Evolutionary conservation across 2,888 invertebrate species (phyloP), one percentile per base, ranked within the genome.

Genomic region (Coelopa pilipes): DNA sequence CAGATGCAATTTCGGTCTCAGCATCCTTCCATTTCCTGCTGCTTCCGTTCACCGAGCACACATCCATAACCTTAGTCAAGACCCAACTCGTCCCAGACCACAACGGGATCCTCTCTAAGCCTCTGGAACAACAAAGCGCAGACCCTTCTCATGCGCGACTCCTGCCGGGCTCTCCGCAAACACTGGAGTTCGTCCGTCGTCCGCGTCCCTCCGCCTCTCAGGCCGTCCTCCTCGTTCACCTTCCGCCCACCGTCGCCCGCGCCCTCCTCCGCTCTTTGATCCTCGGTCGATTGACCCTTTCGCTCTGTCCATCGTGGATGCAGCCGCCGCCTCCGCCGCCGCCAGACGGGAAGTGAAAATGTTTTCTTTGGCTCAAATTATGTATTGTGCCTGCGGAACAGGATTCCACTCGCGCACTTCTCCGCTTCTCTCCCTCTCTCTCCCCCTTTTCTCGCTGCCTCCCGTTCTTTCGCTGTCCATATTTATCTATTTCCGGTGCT

Each of bases 351-450:
- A 65, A 55, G 45, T 57, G 68, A 57, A 69, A 69, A 69, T 69
- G 45, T 69, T 57, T 57, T 55, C 57, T 69, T 24, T 57, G 57
- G 57, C 57, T 69, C n/a, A n/a, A 69, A 69, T 69, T 69, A 57
- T 69, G 55, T 69, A 69, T 69, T 69, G 57, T 69, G 45, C 45
- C 69, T 13, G 69, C 12, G 19, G 57, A 46, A n/a, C 17, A 45
- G 19, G 46, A 65, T 7, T 34, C 34, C 34, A 34, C 34, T 34
- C 34, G 34, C 34, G 34, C 24, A 24, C 11, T 62, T 62, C 53
- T 13, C 49, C 13, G 10, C 49, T 49, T 59, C 59, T 17, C 59
- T 59, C n/a, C 21, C n/a, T 59, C 59, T n/a, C 59, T 59, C n/a
- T n/a, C n/a, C n/a, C n/a, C n/a, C n/a, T n/a, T n/a, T n/a, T n/a